Base-by-base conservation (phyloP, 1,140 invertebrate species). In the Whitmania pigra region DNA sequence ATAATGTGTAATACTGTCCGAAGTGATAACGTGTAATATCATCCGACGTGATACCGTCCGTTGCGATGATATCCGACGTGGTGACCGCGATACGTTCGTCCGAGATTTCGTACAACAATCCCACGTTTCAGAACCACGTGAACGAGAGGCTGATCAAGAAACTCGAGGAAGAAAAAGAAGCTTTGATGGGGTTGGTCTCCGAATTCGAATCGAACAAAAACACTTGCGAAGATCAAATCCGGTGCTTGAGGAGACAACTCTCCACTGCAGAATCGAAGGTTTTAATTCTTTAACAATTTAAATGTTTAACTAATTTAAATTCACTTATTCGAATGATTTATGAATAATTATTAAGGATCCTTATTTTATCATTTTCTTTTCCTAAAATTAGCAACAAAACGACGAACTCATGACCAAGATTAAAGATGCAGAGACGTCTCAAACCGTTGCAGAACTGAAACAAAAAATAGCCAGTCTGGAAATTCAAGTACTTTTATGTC, bases 401-500 rank as follows among this genome's bases (percentile, higher is more conserved):
- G 92, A 96, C 72, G 85, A 89, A 25, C 94, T 97, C 90, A 92
- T 93, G 87, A 89, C 91, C 0, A 87, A 90, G 77, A 94, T 98
- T 71, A 87, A 90, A 75, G 93, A 97, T 78, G 92, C 93, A 31
- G 94, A 98, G 79, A 90, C 93, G 78, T 88, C 92, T 66, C 93
- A 97, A 81, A 86, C 88, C 68, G 89, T 97, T 63, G 94, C 93
- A n/a, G 94, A 96, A 82, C 85, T 98, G 20, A 91, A 89, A 74
- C 93, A 95, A 77, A 92, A 93, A 83, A 93, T 97, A 73, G 94
- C 93, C 13, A 87, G 91, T 77, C 86, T 97, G 72, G 93, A 97
- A 84, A 86, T 81, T 67, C 66, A 74, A 69, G 73, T 73, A 36
- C 36, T 27, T 63, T 31, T 9, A 36, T 36, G 25, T 27, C 22